Evolutionary conservation across 37 sponge, comb jelly and placozoan species (phyloP), one percentile per base, ranked within the genome.

Genomic region (Beroe forskalii): DNA sequence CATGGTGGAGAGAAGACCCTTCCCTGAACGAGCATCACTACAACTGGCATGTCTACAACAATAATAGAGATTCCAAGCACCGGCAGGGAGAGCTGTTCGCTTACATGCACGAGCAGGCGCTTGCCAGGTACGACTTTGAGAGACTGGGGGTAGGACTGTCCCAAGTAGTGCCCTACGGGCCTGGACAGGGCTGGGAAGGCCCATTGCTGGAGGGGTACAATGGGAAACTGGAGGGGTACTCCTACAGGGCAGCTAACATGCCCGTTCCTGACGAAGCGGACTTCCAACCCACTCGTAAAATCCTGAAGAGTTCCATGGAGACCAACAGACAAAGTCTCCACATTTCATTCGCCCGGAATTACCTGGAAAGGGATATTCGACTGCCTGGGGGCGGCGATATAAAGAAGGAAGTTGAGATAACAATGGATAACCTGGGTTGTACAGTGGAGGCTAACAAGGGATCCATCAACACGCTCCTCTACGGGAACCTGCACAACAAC

Each of bases 91-190:
- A n/a, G n/a, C n/a, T n/a, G n/a, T n/a, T n/a, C n/a, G n/a, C n/a
- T n/a, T n/a, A 72, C 75, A 72, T 72, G 75, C 75, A 72, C 75
- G 20, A 72, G 75, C 75, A 72, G 75, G 33, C 33, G 75, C 75
- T 72, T 4, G 75, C 75, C 14, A 72, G 75, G 38, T 72, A 72
- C 75, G 30, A 72, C 39, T 27, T 32, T 72, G 75, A 72, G 38
- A 27, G 75, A 39, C 40, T 72, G 12, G 75, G 20, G 14, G 40
- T 72, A 1, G 75, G 40, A 22, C 37, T 72, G 31, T 4, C 40
- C 2, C 37, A 19, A 9, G 75, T 72, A 17, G 40, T 6, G 9
- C 40, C 75, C 20, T 72, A 35, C 22, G 75, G 75, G 3, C 75
- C 75, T 32, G 75, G 75, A 1, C 14, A 30, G 6, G 38, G 38